These are phyloP conservation scores for Bombus difficillimus DNA, from an alignment of 1,140 invertebrate species.

Conservation along the genomic window DNA sequence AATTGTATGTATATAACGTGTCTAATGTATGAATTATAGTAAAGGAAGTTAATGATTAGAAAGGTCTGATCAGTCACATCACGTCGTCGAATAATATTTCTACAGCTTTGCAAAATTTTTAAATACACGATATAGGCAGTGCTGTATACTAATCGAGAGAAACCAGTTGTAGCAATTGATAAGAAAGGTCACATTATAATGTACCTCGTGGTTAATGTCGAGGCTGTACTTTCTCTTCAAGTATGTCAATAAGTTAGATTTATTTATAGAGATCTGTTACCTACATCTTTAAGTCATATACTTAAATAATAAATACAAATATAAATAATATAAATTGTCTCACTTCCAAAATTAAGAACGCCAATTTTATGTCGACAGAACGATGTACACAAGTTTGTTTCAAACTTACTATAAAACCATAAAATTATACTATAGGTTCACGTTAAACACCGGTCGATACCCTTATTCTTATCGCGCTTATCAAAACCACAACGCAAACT, in stretches of 20 bases:
- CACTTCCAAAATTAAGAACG: neutral
- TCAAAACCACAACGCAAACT: neutral
- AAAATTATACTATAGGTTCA: neutral
- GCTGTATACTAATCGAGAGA: constrained; percentile 33
- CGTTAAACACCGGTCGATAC: constrained; percentile 15
- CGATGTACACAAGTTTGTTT: neutral
- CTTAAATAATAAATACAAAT: neutral
- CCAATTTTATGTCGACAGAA: neutral
- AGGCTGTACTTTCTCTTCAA: constrained; percentile 42
- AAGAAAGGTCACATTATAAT: constrained; percentile 71
- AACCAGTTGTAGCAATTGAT: constrained; percentile 58
- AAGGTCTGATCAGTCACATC: neutral
- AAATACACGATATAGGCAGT: constrained; percentile 9
- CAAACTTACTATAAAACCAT: neutral
- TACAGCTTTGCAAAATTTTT: constrained; percentile 33
- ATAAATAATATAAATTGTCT: neutral
- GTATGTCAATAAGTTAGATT: neutral
- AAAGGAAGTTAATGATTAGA: neutral
- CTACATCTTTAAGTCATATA: neutral
- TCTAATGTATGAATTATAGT: neutral
- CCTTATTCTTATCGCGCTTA: neutral
- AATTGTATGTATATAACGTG: neutral
- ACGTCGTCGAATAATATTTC: constrained; percentile 10
- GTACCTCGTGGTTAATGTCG: constrained; percentile 67
- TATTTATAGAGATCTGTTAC: neutral